A percentile compares a stretch with the other conserved stretches of the same genome.
phyloP scores from a whole-genome alignment of 2,888 invertebrate species.

The Pasiphila rectangulata region DNA sequence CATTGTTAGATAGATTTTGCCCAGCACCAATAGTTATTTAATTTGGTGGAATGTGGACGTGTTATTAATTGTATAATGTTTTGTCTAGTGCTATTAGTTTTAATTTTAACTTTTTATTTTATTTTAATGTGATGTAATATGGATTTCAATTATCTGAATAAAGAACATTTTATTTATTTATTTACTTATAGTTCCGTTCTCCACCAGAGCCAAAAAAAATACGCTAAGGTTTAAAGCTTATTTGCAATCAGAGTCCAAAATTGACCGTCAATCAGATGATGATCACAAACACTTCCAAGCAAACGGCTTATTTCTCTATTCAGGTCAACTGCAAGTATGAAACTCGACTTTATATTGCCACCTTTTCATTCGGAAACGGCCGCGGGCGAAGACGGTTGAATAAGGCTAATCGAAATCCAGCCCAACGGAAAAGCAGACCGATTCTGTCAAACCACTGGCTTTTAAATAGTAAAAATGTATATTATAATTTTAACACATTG shows the following conservation, averaged over 20 bases:
- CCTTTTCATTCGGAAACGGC: constrained; percentile 24
- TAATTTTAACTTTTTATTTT: too few species aligned
- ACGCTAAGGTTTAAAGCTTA: neutral
- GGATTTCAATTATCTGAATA: too few species aligned
- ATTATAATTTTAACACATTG: too few species aligned
- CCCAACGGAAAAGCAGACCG: constrained; percentile 48
- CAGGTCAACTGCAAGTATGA: constrained; percentile 11
- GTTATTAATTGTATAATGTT: too few species aligned
- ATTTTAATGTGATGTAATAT: too few species aligned
- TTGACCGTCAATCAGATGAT: neutral
- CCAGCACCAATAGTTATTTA: too few species aligned
- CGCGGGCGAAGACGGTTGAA: constrained; percentile 40
- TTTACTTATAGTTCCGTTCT: too few species aligned
- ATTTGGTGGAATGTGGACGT: too few species aligned
- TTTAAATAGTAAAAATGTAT: constrained; percentile 24
- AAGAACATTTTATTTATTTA: too few species aligned
- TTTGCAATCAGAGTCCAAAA: neutral
- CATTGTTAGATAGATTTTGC: too few species aligned
- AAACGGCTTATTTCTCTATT: constrained; percentile 30
- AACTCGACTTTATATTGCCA: constrained; percentile 1
- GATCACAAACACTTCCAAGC: neutral
- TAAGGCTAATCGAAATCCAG: constrained; percentile 51
- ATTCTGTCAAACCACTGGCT: constrained; percentile 31
- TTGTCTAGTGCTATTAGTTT: too few species aligned
- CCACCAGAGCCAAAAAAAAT: neutral